Evolutionary conservation across 2,797 vertebrate genomes (phyloP), one percentile per base, ranked within the genome.

Genomic region (Pseudochirops cupreus): DNA sequence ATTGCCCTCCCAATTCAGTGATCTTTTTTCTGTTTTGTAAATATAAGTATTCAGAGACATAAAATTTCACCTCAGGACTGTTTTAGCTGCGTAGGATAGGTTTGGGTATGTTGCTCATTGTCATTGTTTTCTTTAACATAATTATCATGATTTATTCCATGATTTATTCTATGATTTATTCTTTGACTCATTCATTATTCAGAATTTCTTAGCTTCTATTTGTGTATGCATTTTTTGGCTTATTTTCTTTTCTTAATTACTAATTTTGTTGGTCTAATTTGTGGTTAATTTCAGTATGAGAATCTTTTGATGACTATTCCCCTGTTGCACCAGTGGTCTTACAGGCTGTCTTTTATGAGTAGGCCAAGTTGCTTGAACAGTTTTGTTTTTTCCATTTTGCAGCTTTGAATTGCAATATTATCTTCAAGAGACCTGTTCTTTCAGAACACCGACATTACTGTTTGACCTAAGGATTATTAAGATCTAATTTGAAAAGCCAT

Each of bases 341-440:
- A 53, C 62, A 52, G 52, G 92, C 89, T 3, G 0, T 54, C 93
- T n/a, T 58, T 93, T 93, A 46, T 54, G 31, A 54, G 28, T 58
- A 94, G 94, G 57, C 21, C 46, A 94, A 92, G n/a, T 74, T 94
- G n/a, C 90, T 95, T 31, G 6, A 91, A 62, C 21, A 89, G 54
- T 28, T 59, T 14, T 92, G 13, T 56, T 91, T 93, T 93, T 92
- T 92, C 39, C 94, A 91, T 94, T 96, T 58, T 82, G 39, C 28
- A 90, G 67, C 91, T 92, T 91, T 94, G 7, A 82, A 82, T 29
- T 50, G 0, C 31, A 94, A 93, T 55, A 31, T 10, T 39, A 93
- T 93, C 33, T 94, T 93, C 31, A 97, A 94, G 53, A 92, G 91
- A 95, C 52, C 21, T 92, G 31, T 93, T 92, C 18, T 92, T 67